Conservation (phyloP, 2,888 invertebrate species). For the Zele albiditarsus region DNA sequence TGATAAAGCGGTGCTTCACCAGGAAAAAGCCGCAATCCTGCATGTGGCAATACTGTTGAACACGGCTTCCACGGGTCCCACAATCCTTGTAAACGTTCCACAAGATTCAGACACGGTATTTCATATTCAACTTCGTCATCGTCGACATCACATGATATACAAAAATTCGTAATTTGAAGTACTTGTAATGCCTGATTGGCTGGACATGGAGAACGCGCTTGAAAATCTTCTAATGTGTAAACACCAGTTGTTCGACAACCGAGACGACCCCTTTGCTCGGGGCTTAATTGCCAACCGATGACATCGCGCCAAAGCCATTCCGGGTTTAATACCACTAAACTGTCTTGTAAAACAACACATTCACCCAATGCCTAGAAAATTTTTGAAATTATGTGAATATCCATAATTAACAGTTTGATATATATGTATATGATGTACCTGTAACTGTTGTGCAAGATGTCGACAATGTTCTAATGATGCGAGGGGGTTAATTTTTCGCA, state of each 20-base stretch:
- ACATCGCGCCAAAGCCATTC: slow-evolving; percentile 81
- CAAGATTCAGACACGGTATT: slow-evolving; percentile 82
- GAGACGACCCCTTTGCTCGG: slow-evolving; percentile 73
- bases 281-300: slow-evolving; percentile 79
- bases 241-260: slow-evolving; percentile 79
- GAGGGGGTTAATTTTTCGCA: slow-evolving; percentile 69
- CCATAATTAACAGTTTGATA: background rate
- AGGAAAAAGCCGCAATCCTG: slow-evolving; percentile 78
- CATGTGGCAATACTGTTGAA: slow-evolving; percentile 75
- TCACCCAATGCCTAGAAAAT: slow-evolving; percentile 76
- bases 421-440: slow-evolving; percentile 55
- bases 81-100: slow-evolving; percentile 79
- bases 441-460: slow-evolving; percentile 67
- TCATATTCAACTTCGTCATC: slow-evolving; percentile 82
- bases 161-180: slow-evolving; percentile 82
- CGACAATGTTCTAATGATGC: slow-evolving; percentile 68
- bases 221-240: slow-evolving; percentile 83
- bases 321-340: slow-evolving; percentile 80
- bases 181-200: slow-evolving; percentile 80
- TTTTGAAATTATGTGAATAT: background rate
- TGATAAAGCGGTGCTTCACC: slow-evolving; percentile 77
- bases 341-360: slow-evolving; percentile 74
- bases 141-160: slow-evolving; percentile 81
- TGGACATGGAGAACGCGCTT: slow-evolving; percentile 81
- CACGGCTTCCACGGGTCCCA: slow-evolving; percentile 78